These are phyloP conservation scores for Rhopalosiphum padi DNA, from an alignment of 1,140 invertebrate genomes.

Conservation along the genomic window DNA sequence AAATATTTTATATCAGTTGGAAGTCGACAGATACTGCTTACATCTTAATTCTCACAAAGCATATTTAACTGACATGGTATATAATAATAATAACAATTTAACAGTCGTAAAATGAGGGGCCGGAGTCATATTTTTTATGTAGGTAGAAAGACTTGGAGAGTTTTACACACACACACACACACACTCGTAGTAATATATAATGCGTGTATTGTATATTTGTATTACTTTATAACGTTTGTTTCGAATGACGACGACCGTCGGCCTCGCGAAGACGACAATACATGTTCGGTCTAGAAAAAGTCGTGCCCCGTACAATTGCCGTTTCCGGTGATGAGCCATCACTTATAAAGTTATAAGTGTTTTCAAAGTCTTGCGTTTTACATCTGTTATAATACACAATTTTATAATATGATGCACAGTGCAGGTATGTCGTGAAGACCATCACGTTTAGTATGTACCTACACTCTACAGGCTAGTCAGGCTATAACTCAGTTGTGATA, in stretches of 20 bases:
- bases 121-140: conserved; percentile 8
- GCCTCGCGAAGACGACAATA: conserved; percentile 21
- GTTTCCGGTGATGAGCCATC: not conserved
- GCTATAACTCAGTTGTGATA: no score
- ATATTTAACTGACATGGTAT: not conserved
- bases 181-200: not conserved
- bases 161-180: not conserved
- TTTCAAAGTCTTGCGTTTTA: not conserved
- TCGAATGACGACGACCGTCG: not conserved
- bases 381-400: not conserved
- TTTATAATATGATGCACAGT: not conserved
- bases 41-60: not conserved
- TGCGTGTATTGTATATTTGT: not conserved
- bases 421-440: not conserved
- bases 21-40: not conserved
- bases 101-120: not conserved
- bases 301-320: conserved; percentile 7
- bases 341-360: not conserved
- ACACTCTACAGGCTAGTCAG: no score
- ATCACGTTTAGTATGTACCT: not conserved
- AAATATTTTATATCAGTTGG: not conserved
- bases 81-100: not conserved
- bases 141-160: not conserved
- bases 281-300: not conserved
- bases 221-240: conserved; percentile 33